These are phyloP conservation scores for Malurus alboscapulatus DNA, from an alignment of 2,113 vertebrate genomes.

Conservation along the genomic window DNA sequence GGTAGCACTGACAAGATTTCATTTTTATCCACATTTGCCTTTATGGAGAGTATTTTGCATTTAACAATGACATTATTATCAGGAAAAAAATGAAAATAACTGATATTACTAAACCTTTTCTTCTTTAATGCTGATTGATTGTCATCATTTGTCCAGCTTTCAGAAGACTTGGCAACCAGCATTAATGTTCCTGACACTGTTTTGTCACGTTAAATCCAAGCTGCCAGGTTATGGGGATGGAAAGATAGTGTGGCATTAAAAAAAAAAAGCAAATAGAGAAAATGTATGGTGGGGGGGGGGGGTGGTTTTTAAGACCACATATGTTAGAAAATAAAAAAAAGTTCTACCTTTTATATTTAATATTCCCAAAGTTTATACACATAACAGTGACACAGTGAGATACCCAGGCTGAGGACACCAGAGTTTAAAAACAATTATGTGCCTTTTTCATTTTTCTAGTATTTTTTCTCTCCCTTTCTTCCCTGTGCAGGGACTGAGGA, in stretches of 20 bases:
- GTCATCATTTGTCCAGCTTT: background rate
- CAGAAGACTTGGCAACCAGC: background rate
- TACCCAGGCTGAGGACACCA: background rate
- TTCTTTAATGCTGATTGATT: background rate
- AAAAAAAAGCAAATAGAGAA: background rate
- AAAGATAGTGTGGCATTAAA: background rate
- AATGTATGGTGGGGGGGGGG: background rate
- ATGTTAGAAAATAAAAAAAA: background rate
- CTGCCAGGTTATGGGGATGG: background rate
- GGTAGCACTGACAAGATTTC: background rate
- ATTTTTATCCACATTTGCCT: background rate
- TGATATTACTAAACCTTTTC: background rate
- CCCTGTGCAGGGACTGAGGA: constrained; percentile 83
- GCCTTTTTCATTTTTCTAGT: background rate
- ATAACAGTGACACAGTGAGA: background rate
- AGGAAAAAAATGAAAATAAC: background rate
- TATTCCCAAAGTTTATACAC: background rate
- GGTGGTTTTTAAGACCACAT: background rate
- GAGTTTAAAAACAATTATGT: background rate
- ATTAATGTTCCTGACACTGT: background rate
- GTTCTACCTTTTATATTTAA: background rate
- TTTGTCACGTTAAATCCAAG: background rate
- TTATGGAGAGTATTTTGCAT: background rate
- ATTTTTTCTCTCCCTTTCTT: background rate
- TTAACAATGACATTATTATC: background rate